A percentile compares a stretch with the other conserved stretches of the same genome.
These are phyloP conservation scores for Pampus argenteus DNA, from an alignment of 2,797 vertebrate genomes.

Conservation along the genomic window DNA sequence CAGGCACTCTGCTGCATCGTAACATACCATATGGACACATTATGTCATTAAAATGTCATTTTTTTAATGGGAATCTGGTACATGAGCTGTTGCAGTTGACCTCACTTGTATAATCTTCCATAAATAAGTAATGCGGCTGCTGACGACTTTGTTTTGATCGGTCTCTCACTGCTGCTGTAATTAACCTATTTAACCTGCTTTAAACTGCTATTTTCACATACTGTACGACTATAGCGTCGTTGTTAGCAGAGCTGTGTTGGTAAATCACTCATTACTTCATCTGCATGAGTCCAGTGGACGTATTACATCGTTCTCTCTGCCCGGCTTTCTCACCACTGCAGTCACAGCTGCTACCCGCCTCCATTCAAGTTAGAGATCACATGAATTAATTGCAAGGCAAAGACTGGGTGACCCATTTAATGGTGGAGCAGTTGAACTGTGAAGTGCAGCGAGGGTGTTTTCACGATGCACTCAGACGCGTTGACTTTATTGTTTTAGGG, in stretches of 20 bases:
- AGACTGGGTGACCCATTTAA: slow-evolving; percentile 74
- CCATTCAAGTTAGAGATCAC: slow-evolving; percentile 52
- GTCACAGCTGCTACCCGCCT: slow-evolving; percentile 54
- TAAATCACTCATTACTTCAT: slow-evolving; percentile 25
- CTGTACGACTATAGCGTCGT: too few species aligned
- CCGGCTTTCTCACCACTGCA: slow-evolving; percentile 16
- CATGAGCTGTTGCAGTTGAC: not conserved
- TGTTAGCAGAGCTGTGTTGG: not conserved
- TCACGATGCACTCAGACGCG: not conserved
- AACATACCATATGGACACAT: not conserved
- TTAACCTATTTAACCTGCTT: not conserved
- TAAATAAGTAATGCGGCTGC: slow-evolving; percentile 16
- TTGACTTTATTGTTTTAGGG: not conserved
- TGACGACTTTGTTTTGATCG: slow-evolving; percentile 7
- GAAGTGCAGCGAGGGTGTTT: not conserved
- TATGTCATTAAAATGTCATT: not conserved
- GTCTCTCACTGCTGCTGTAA: not conserved
- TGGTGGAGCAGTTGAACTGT: slow-evolving; percentile 55
- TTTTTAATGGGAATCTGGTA: not conserved
- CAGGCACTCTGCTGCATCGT: not conserved
- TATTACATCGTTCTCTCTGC: slow-evolving; percentile 18
- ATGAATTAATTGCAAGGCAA: slow-evolving; percentile 72
- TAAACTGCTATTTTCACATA: not conserved
- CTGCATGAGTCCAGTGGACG: slow-evolving; percentile 20
- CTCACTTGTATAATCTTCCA: not conserved